Percentiles rank a stretch among this genome's conserved stretches.
Conservation (phyloP, 2,888 invertebrate genomes). For the Papilio protenor region DNA sequence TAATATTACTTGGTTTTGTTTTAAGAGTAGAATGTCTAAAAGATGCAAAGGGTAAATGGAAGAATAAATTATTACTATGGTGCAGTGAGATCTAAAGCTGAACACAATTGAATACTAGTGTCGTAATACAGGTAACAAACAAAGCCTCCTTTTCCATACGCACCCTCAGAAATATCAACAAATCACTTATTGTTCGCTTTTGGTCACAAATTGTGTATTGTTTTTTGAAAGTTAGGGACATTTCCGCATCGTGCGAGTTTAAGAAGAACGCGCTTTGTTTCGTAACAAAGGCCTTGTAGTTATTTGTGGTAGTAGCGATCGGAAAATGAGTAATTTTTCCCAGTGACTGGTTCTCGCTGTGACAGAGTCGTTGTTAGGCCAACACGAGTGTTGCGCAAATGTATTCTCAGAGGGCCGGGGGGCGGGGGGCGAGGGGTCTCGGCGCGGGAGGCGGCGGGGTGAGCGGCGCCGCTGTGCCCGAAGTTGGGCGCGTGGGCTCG, state of each 20-base stretch:
- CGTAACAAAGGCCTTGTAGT: slow-evolving; percentile 54
- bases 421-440: slow-evolving; percentile 43
- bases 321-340: slow-evolving; percentile 80
- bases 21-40: slow-evolving; percentile 1
- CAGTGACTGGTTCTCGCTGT: slow-evolving; percentile 72
- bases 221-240: slow-evolving; percentile 50
- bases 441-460: slow-evolving; percentile 56
- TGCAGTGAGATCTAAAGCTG: slow-evolving; percentile 20
- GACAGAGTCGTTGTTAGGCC: slow-evolving; percentile 80
- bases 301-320: slow-evolving; percentile 52
- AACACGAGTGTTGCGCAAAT: slow-evolving; percentile 83
- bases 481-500: slow-evolving; percentile 83
- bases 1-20: neutral
- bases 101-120: slow-evolving; percentile 49
- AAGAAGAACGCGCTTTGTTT: slow-evolving; percentile 61
- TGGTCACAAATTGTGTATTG: slow-evolving; percentile 60
- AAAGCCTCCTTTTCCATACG: slow-evolving; percentile 57
- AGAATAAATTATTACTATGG: slow-evolving; percentile 4
- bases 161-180: slow-evolving; percentile 64
- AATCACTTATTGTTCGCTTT: slow-evolving; percentile 71
- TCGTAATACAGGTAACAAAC: slow-evolving; percentile 48
- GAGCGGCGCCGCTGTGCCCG: slow-evolving; percentile 75
- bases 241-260: slow-evolving; percentile 49
- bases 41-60: neutral
- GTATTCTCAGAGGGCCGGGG: slow-evolving; percentile 78